Conservation (phyloP, 1,140 invertebrate species). For the Diabrotica undecimpunctata region DNA sequence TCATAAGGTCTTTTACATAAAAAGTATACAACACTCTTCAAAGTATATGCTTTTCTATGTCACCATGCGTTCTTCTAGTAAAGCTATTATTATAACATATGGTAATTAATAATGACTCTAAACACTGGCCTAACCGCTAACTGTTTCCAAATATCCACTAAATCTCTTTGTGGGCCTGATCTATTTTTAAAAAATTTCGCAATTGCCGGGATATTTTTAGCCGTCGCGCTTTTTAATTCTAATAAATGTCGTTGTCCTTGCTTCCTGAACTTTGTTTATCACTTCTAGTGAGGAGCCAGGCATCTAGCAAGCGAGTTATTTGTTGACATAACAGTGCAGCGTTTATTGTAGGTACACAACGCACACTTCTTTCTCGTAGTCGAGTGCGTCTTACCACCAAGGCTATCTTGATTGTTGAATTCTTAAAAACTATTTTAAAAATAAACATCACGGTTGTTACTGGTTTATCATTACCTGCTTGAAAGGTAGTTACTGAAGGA, state of each 20-base stretch:
- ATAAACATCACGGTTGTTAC: too few species aligned
- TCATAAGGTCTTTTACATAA: too few species aligned
- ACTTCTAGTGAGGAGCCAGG: not conserved
- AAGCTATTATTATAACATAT: too few species aligned
- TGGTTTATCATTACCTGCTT: too few species aligned
- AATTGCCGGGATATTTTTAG: not conserved
- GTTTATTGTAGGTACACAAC: not conserved
- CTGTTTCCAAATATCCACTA: too few species aligned
- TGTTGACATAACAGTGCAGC: not conserved
- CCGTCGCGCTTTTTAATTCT: not conserved
- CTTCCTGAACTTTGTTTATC: slow-evolving; percentile 1
- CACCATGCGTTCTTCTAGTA: too few species aligned
- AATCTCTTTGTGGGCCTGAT: too few species aligned
- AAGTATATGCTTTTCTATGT: too few species aligned
- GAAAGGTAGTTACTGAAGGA: too few species aligned
- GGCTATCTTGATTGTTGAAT: not conserved
- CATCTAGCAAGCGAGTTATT: not conserved
- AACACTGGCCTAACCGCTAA: too few species aligned
- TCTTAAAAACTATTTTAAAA: not conserved
- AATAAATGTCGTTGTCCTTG: not conserved
- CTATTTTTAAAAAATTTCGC: not conserved
- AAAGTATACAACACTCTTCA: too few species aligned
- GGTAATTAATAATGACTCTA: too few species aligned
- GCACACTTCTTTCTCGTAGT: not conserved
- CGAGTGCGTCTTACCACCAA: not conserved